Conservation (phyloP, 2,797 vertebrate genomes). For the Esox masquinongy region DNA sequence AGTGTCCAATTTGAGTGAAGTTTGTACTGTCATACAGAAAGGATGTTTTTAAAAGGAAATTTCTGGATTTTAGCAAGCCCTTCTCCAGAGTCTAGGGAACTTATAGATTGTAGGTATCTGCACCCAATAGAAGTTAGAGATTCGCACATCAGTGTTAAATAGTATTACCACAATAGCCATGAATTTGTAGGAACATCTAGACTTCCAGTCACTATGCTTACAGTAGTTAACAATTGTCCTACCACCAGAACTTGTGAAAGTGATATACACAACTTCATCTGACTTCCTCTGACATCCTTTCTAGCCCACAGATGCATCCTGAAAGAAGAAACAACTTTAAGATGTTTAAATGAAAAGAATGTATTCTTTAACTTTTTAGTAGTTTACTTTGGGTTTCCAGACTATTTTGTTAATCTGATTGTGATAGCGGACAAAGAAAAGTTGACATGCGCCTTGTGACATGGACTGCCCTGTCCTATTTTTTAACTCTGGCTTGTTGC, state of each 20-base stretch:
- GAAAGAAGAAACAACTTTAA: not conserved
- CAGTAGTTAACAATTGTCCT: too few species aligned
- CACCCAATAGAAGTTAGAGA: too few species aligned
- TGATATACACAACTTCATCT: too few species aligned
- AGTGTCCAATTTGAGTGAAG: not conserved
- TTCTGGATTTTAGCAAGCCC: too few species aligned
- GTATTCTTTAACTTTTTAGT: not conserved
- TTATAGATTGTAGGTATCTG: too few species aligned
- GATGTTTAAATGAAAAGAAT: not conserved
- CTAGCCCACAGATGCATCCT: not conserved
- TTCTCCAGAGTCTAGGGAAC: too few species aligned
- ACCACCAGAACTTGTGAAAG: too few species aligned
- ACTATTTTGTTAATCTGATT: not conserved
- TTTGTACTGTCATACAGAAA: not conserved
- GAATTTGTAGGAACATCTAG: too few species aligned
- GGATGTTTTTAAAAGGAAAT: not conserved
- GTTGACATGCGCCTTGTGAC: not conserved
- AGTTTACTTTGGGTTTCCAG: not conserved
- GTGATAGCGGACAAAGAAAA: not conserved
- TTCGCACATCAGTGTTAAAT: too few species aligned
- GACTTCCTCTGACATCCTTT: not conserved
- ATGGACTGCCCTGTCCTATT: constrained; percentile 39
- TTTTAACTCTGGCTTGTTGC: constrained; percentile 63
- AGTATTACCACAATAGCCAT: too few species aligned
- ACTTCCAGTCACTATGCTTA: too few species aligned